Base-by-base conservation (phyloP, 2,113 vertebrate genomes). In the Myrmophylax atrothorax region DNA sequence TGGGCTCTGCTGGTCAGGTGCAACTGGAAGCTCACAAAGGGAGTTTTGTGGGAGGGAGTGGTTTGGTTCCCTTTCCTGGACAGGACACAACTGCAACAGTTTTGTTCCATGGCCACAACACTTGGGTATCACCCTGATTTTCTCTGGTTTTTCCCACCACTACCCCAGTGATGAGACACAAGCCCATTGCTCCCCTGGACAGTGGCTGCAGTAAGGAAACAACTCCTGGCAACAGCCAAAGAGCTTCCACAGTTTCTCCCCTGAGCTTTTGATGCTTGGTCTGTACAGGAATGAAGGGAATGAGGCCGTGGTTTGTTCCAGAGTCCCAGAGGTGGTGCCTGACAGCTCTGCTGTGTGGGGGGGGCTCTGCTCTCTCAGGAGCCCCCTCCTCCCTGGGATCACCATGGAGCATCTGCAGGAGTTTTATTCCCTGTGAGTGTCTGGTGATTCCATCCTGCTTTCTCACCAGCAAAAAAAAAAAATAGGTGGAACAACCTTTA, bases 301-400 rank as follows among this genome's bases (percentile, higher is more conserved):
- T 22, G 68, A 53, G 60, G 55, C 13, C 77, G 59, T 37, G 40
- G 55, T 60, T 84, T 3, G 4, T 58, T 66, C 50, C 60, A 92
- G 67, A 9, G 29, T 49, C 4, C 1, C 40, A 56, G 58, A 35
- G 60, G 25, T 14, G 0, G 6, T 38, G 29, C 23, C 15, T 0
- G 1, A 18, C 31, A 63, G 50, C 44, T 28, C 5, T 35, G 62
- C 62, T 70, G 25, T 68, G 40, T 35, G 11, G 18, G 58, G 10
- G 1, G 1, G 9, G 35, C 63, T 87, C 35, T 87, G 56, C n/a
- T 67, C 84, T 73, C 29, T 91, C 12, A 23, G 35, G 56, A 69
- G 60, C 31, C 17, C 9, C 2, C 31, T 37, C 37, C 49, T 73
- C 12, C 12, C 70, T 87, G 14, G 5, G 5, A 7, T 87, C 35